Base-by-base conservation (phyloP, 2,113 vertebrate genomes). In the Eurystomus gularis region DNA sequence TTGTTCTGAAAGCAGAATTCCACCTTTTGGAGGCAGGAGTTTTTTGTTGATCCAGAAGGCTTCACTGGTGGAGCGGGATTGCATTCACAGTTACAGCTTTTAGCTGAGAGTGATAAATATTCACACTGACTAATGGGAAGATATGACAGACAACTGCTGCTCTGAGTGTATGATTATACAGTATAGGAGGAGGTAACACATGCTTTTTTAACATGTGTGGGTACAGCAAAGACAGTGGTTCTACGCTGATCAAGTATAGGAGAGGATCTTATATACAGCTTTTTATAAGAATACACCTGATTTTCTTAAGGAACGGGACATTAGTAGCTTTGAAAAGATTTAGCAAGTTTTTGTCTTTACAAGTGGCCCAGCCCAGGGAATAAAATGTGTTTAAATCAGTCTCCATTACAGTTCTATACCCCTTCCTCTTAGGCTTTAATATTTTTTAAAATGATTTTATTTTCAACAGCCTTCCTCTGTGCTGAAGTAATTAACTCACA, bases 1-100 rank as follows among this genome's bases (percentile, higher is more conserved):
- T 93, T 80, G 23, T 51, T 72, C 21, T 29, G 64, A 86, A 71
- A 86, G 29, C 19, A 86, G 54, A 77, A 81, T 84, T 89, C 73
- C 31, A 49, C 19, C 6, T 54, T 70, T 93, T 51, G 13, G 64
- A 66, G 46, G 13, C 14, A 49, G n/a, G 13, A 66, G 7, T 21
- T 29, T 25, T 72, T 88, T 54, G 7, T 39, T 93, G 28, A 61
- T 81, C 28, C 55, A 62, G 71, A 46, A 58, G 9, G 18, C 86
- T 90, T 94, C 29, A 14, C 26, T 48, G n/a, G 7, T 29, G n/a
- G 0, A 1, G 48, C 2, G 3, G 31, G 65, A 68, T 23, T 76
- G 9, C 19, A 61, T 52, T 91, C 25, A 13, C 24, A 37, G 21
- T 54, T 83, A 73, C 17, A 81, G 4, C 25, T 89, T 84, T 77